Conservation (phyloP, 2,113 vertebrate species). For the Datnioides undecimradiatus region DNA sequence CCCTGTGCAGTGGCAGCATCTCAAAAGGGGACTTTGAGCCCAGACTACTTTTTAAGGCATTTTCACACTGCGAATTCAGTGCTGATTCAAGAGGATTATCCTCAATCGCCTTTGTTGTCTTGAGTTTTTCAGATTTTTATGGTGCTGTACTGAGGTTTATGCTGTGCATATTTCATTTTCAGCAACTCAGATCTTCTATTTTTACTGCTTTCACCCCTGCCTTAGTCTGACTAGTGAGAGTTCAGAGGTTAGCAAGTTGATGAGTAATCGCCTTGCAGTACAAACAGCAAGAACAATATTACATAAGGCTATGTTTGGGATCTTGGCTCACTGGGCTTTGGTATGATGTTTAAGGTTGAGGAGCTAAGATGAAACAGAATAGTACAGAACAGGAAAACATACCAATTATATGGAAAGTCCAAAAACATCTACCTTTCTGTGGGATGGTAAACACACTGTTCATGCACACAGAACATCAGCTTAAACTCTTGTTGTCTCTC, state of each 20-base stretch:
- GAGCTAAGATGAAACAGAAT: conserved; percentile 15
- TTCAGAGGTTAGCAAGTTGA: conserved; percentile 53
- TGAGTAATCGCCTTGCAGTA: conserved; percentile 64
- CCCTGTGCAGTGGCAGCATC: neutral
- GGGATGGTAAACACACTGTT: neutral
- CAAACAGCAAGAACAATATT: conserved; percentile 39
- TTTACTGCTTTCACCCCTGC: conserved; percentile 36
- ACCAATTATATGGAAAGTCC: neutral
- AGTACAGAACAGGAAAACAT: neutral
- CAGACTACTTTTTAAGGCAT: conserved; percentile 17
- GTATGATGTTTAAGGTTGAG: conserved; percentile 23
- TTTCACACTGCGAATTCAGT: neutral
- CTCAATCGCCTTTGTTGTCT: conserved; percentile 5
- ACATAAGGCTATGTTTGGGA: conserved; percentile 31
- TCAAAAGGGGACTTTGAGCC: conserved; percentile 10
- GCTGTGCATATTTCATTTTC: conserved; percentile 29
- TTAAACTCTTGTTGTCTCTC: neutral
- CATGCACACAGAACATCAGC: neutral
- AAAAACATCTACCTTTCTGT: conserved; percentile 1
- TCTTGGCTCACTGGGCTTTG: conserved; percentile 39
- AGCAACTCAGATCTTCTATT: conserved; percentile 20
- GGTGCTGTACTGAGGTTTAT: conserved; percentile 7
- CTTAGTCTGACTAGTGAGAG: conserved; percentile 38
- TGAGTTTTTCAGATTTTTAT: conserved; percentile 2
- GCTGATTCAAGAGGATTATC: conserved; percentile 42